Evolutionary conservation across 2,113 vertebrate genomes (phyloP).

Genomic region (Menura novaehollandiae): DNA sequence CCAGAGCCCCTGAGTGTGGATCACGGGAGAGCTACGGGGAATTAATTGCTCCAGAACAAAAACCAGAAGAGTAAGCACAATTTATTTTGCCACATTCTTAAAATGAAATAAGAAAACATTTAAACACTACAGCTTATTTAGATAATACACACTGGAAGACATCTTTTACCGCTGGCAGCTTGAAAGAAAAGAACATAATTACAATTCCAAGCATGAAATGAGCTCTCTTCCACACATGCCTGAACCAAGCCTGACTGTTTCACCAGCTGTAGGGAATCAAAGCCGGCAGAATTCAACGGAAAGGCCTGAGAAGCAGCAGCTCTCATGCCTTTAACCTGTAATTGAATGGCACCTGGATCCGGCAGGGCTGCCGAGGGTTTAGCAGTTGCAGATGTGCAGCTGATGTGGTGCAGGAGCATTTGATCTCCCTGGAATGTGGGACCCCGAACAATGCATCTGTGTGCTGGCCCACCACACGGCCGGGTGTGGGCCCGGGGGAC

Average conservation of each 20-base stretch:
- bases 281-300: slow-evolving; percentile 56
- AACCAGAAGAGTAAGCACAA: slow-evolving; percentile 29
- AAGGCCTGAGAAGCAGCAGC: slow-evolving; percentile 51
- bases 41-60: not conserved
- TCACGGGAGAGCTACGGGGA: not conserved
- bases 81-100: slow-evolving; percentile 49
- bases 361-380: slow-evolving; percentile 30
- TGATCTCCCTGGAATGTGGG: slow-evolving; percentile 42
- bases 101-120: slow-evolving; percentile 51
- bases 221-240: slow-evolving; percentile 69
- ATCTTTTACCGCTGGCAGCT: slow-evolving; percentile 62
- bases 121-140: slow-evolving; percentile 51
- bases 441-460: slow-evolving; percentile 44
- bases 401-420: slow-evolving; percentile 10
- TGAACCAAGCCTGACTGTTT: slow-evolving; percentile 61
- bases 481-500: slow-evolving; percentile 3
- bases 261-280: slow-evolving; percentile 79
- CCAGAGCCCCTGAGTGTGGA: not conserved
- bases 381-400: slow-evolving; percentile 49
- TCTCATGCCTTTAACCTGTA: slow-evolving; percentile 53
- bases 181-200: slow-evolving; percentile 67
- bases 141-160: slow-evolving; percentile 53
- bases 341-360: slow-evolving; percentile 76
- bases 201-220: slow-evolving; percentile 68
- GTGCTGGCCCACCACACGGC: slow-evolving; percentile 11